These are phyloP conservation scores for Alligator mississippiensis DNA, from an alignment of 2,113 vertebrate species.

Conservation along the genomic window DNA sequence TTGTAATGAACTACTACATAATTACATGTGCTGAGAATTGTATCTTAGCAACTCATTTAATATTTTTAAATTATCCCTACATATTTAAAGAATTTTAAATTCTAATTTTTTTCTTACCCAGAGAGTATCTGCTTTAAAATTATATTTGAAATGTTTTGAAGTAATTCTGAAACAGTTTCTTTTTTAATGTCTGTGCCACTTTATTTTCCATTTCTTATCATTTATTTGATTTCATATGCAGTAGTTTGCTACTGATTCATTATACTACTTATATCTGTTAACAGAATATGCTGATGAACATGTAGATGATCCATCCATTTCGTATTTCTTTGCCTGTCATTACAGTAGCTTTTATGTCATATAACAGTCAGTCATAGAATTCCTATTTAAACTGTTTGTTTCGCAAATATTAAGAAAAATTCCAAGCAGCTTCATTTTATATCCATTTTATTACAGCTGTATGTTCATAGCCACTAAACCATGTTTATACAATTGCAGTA, in stretches of 20 bases:
- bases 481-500: background rate
- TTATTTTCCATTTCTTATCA: slow-evolving; percentile 37
- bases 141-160: background rate
- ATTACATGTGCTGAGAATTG: background rate
- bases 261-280: background rate
- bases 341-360: background rate
- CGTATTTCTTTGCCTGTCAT: background rate
- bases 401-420: background rate
- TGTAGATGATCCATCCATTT: slow-evolving; percentile 23
- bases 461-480: slow-evolving; percentile 59
- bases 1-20: background rate
- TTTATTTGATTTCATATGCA: slow-evolving; percentile 14
- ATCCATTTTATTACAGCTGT: slow-evolving; percentile 58
- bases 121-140: background rate
- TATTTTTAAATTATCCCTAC: background rate
- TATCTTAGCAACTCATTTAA: background rate
- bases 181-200: slow-evolving; percentile 12
- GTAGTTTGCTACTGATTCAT: background rate
- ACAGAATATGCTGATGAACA: background rate
- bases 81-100: background rate
- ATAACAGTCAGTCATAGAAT: background rate
- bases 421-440: slow-evolving; percentile 38
- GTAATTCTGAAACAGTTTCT: slow-evolving; percentile 21
- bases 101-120: slow-evolving; percentile 3
- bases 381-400: background rate